phyloP scores from a whole-genome alignment of 2,797 vertebrate genomes.

The Alauda arvensis region DNA sequence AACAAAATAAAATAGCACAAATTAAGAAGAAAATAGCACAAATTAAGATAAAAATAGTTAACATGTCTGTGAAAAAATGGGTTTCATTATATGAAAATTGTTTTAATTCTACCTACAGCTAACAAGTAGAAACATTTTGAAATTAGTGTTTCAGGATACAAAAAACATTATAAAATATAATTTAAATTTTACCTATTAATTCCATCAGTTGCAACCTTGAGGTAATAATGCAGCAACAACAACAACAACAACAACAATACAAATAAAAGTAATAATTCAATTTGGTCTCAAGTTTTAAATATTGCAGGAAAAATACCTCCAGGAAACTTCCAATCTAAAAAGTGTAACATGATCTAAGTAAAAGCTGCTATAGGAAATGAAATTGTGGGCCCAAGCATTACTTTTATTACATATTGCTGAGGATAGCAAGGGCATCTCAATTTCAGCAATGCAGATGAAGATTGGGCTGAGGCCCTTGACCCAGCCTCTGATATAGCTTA shows the following conservation, averaged over 20 bases:
- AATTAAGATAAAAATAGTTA: neutral
- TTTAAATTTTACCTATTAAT: neutral
- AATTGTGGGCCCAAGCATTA: neutral
- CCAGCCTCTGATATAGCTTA: neutral
- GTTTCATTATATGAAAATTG: neutral
- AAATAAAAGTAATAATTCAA: neutral
- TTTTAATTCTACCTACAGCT: neutral
- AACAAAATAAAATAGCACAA: neutral
- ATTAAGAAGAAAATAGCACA: neutral
- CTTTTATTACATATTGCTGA: neutral
- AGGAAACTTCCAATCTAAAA: neutral
- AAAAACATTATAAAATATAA: neutral
- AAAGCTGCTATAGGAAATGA: neutral
- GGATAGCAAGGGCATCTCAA: neutral
- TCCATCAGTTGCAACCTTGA: neutral
- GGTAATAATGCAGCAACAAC: neutral
- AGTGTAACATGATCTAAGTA: neutral
- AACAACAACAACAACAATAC: neutral
- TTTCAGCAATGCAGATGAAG: neutral
- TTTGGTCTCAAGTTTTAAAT: neutral
- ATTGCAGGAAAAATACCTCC: neutral
- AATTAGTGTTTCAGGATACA: neutral
- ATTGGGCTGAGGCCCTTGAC: neutral
- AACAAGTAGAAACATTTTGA: neutral
- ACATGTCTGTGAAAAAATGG: neutral